phyloP scores from a whole-genome alignment of 2,113 vertebrate genomes.

The Murina feae region DNA sequence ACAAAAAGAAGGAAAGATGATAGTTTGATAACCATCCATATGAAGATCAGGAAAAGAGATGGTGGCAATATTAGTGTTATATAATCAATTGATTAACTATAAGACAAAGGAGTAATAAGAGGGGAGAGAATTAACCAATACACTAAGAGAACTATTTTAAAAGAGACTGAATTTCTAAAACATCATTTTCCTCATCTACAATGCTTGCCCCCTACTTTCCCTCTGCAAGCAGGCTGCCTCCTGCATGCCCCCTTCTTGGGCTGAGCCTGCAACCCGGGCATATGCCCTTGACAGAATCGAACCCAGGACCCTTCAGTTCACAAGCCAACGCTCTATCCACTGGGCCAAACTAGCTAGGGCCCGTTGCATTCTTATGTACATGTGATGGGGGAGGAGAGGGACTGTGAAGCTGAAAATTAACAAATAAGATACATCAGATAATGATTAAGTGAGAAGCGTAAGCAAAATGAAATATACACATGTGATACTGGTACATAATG shows the following conservation, averaged over 20 bases:
- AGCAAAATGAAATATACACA: neutral
- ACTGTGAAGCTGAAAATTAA: neutral
- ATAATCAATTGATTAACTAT: neutral
- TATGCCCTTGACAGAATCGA: too few species aligned
- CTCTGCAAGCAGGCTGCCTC: too few species aligned
- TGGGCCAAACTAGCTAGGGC: too few species aligned
- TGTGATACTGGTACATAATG: neutral
- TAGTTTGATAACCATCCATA: neutral
- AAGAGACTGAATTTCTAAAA: neutral
- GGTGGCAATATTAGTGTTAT: neutral
- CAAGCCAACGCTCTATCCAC: too few species aligned
- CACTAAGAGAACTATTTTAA: neutral
- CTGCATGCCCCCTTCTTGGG: too few species aligned
- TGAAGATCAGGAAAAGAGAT: neutral
- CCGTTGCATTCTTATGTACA: neutral
- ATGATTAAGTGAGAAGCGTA: neutral
- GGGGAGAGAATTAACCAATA: neutral
- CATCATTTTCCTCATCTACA: neutral
- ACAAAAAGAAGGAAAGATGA: neutral
- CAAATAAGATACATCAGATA: neutral
- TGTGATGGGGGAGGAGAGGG: neutral
- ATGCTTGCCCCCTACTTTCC: too few species aligned
- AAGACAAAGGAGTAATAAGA: neutral
- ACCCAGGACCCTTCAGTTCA: too few species aligned
- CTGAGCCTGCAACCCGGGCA: too few species aligned